Evolutionary conservation across 2,888 invertebrate genomes (phyloP), one percentile per base, ranked within the genome.

Genomic region (Tubulanus polymorphus): DNA sequence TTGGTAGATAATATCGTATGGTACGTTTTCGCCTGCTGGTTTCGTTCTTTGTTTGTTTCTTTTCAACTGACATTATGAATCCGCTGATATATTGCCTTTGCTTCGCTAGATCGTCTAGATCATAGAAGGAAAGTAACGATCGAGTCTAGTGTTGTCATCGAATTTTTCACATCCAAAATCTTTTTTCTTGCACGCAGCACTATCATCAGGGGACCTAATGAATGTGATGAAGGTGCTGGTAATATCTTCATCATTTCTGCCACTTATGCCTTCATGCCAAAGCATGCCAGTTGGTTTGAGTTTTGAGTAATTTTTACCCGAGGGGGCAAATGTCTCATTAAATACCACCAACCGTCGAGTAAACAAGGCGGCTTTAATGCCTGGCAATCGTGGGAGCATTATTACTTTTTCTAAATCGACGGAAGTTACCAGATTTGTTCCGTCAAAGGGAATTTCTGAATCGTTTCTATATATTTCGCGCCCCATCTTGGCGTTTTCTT

Each of bases 331-430:
- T 10, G 52, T 56, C 20, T 58, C 58, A 48, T 56, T 51, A 35
- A 52, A 58, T 5, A 48, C 52, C 23, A 58, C 41, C n/a, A 58
- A 32, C 23, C 55, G 52, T 46, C 41, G 32, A 15, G 49, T 59
- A 50, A 59, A 59, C 15, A 57, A 26, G 10, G 53, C 52, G 6
- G 55, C 56, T 29, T 57, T 59, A 20, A 45, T 48, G 10, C 55
- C 56, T 12, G 57, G 54, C 48, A 57, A 29, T 29, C 56, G 26
- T 5, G 60, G 60, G n/a, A 60, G 41, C 57, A 60, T 60, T 20
- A 60, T 57, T 2, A 58, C 57, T 32, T 60, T 60, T 30, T 60
- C 57, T 12, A 60, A 12, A 35, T 60, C 60, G 12, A 60, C 57
- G 25, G 59, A 52, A n/a, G n/a, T n/a, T n/a, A n/a, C n/a, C n/a